A percentile compares a stretch with the other conserved stretches of the same genome.
These are phyloP conservation scores for Ips nitidus DNA, from an alignment of 1,140 invertebrate species.

Conservation along the genomic window DNA sequence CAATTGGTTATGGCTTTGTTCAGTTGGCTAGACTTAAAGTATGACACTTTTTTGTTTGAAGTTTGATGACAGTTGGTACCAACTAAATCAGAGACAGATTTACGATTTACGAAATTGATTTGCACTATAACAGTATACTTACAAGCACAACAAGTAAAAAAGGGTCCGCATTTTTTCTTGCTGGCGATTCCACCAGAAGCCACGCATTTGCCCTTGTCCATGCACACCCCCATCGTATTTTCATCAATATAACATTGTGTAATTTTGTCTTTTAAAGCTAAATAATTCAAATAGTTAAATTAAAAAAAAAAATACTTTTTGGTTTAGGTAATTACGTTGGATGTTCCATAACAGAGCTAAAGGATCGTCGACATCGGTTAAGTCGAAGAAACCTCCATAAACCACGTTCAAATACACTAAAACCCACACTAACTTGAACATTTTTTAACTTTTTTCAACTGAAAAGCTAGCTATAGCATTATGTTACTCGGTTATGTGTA, in stretches of 20 bases:
- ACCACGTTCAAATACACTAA: constrained; percentile 10
- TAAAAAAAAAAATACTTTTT: neutral
- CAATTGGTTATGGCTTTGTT: constrained; percentile 25
- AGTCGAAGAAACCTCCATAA: constrained; percentile 42
- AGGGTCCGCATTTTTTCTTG: constrained; percentile 39
- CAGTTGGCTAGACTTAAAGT: constrained; percentile 38
- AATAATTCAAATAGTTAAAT: neutral
- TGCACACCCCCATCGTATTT: constrained; percentile 35
- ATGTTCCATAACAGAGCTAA: constrained; percentile 42
- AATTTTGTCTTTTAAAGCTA: constrained; percentile 21
- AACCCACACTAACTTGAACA: constrained; percentile 30
- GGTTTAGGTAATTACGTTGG: neutral
- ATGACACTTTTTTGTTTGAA: constrained; percentile 38
- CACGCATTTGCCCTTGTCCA: constrained; percentile 39
- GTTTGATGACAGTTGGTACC: constrained; percentile 39
- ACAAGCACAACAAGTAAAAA: constrained; percentile 46
- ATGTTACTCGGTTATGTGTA: neutral
- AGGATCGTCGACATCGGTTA: constrained; percentile 47
- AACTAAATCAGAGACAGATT: constrained; percentile 30
- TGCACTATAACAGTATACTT: constrained; percentile 26
- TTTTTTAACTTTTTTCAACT: constrained; percentile 9
- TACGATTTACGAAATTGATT: neutral
- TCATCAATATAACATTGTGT: constrained; percentile 28
- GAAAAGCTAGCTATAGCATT: neutral
- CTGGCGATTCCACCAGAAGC: constrained; percentile 36